Base-by-base conservation (phyloP, 1,140 invertebrate genomes). In the Drosophila kikkawai region DNA sequence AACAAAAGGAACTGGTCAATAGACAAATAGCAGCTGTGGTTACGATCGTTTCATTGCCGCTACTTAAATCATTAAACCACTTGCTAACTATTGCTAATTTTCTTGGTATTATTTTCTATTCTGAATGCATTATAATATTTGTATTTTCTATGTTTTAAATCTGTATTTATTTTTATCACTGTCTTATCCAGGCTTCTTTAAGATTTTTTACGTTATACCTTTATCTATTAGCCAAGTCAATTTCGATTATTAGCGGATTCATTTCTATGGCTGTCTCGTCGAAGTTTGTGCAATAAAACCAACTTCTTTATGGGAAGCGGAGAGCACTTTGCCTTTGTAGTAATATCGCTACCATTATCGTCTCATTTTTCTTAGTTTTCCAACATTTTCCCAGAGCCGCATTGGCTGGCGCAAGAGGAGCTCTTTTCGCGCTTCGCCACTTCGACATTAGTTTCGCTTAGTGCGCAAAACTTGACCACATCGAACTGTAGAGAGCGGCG, bases 401-500 rank as follows among this genome's bases (percentile, higher is more conserved):
- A 13, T 48, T 51, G 63, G 32, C 19, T 42, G 39, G 8, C 29
- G 11, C 29, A 36, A 41, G 19, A 32, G 48, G 47, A 82, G 79
- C 82, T 82, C 83, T 77, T 80, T 77, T 87, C 79, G 79, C 82
- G 82, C 82, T 83, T 77, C 85, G 66, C 67, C 80, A 86, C 71
- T 83, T 86, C 67, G 80, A 86, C 83, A 86, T 86, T 86, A 83
- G 76, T 86, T 86, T 80, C 78, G 66, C 83, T 86, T 83, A 86
- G 79, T 83, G 80, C 56, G 80, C 81, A 58, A 82, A 80, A 82
- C 69, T 84, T 85, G 82, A 84, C 82, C 83, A 71, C 58, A 79
- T 63, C 68, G 57, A 68, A 65, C 55, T 64, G 75, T 42, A 39
- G 29, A 50, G 64, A 37, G 60, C 32, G 29, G 64, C 45, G 60